Evolutionary conservation across 2,797 vertebrate genomes (phyloP), one percentile per base, ranked within the genome.

Genomic region (Ctenochaetus hawaiiensis): DNA sequence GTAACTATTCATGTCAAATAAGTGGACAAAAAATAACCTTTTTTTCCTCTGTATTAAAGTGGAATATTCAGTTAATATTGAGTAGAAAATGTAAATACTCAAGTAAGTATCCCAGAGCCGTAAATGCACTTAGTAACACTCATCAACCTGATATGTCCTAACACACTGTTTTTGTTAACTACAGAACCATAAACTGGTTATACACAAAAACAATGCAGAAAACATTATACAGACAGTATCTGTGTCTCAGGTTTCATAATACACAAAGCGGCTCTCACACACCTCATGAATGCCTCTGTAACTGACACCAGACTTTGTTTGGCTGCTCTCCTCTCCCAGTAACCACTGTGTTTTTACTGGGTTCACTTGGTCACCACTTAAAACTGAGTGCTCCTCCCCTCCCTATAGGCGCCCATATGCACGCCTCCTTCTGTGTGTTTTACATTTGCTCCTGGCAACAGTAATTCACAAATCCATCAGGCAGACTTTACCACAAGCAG

Each of bases 401-500:
- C 47, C 44, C 34, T 81, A 80, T 72, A 85, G 74, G 82, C 12
- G 22, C 68, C 61, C 62, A 61, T 79, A 73, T 64, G 72, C 67
- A 59, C 41, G 56, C 67, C 75, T 48, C 39, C 39, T 54, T 59
- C 34, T 49, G 44, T 72, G 68, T 83, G 80, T 75, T 88, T 77
- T 53, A 72, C 78, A 77, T 65, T 45, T 52, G 67, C 75, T 80
- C 82, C 69, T 85, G 85, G 86, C 85, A 83, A 87, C 80, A 75
- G 67, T 80, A 90, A 91, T 87, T 81, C 79, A 70, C 62, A 22
- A 75, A 37, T 83, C 86, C 77, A 70, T 91, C 80, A 80, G 67
- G 10, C 58, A 34, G 81, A 67, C 83, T 84, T 82, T 75, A 81
- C 76, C 78, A 66, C 82, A 58, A 87, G 75, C 72, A 67, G 69